phyloP scores from a whole-genome alignment of 2,888 invertebrate genomes.

The Stenurella melanura region DNA sequence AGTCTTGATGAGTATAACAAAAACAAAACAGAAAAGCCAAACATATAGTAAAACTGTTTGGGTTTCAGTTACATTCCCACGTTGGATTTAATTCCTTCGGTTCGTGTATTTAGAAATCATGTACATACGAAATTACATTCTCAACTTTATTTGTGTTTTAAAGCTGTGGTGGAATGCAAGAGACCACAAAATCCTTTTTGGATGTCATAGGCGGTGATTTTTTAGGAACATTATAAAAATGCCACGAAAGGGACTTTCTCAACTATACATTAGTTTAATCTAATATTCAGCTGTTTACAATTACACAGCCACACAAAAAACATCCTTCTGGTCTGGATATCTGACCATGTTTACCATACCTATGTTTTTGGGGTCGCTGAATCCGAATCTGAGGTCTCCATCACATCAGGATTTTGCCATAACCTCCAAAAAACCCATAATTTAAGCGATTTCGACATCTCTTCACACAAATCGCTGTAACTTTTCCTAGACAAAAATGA shows the following conservation, averaged over 20 bases:
- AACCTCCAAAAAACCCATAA: too few relatives aligned
- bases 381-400: too few relatives aligned
- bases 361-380: too few relatives aligned
- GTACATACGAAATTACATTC: neutral
- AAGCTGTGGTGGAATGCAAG: neutral
- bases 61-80: neutral
- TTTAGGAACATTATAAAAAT: neutral
- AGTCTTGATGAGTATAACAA: neutral
- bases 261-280: too few relatives aligned
- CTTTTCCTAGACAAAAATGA: too few relatives aligned
- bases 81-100: neutral
- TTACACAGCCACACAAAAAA: too few relatives aligned
- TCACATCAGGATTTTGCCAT: too few relatives aligned
- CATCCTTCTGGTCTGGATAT: too few relatives aligned
- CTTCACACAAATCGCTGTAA: too few relatives aligned
- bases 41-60: neutral
- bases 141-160: neutral
- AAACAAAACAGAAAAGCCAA: neutral
- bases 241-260: neutral
- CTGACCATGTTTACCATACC: too few relatives aligned
- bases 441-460: too few relatives aligned
- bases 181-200: constrained; percentile 18
- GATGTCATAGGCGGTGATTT: neutral
- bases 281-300: too few relatives aligned
- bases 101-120: neutral